Base-by-base conservation (phyloP, 2,113 vertebrate species). In the Anarrhichthys ocellatus region DNA sequence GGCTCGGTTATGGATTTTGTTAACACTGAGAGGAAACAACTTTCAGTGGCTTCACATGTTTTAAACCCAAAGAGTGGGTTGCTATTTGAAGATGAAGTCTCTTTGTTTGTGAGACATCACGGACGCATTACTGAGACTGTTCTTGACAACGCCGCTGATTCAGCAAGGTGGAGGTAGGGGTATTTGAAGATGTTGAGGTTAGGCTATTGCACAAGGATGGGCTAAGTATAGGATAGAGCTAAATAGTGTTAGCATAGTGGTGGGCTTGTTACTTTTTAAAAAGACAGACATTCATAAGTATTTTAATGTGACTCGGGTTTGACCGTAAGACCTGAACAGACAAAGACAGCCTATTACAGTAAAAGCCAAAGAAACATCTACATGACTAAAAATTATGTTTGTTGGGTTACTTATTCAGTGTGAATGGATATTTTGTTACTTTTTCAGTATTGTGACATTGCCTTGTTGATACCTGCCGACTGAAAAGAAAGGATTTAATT, bases 1-100 rank as follows among this genome's bases (percentile, higher is more conserved):
- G 85, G 89, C 63, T 80, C 46, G 27, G 84, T 84, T 88, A 85
- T 82, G 79, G 87, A 78, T 64, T 88, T 89, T 46, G 15, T 46
- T 87, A 83, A 90, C 78, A 62, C 24, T 66, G 75, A 83, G 70
- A 88, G 89, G 82, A 90, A 90, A 88, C 87, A 83, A 80, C 83
- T 81, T 81, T 42, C 71, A 83, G 27, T 58, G 75, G 66, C 87
- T n/a, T n/a, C n/a, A 81, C 78, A 54, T 63, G 64, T 88, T 83
- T 34, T 90, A 82, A 84, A 85, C 27, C 76, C 82, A 84, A 87
- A 89, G 74, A 85, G 88, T 87, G 78, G 83, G 69, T 48, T 76
- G 81, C 78, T 83, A 38, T 87, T 74, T 27, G 64, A 78, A 85
- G 76, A 88, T 85, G 91, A 84, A 80, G 84, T 50, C 50, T 70